phyloP scores from a whole-genome alignment of 2,113 vertebrate genomes.

The Zapornia atra region DNA sequence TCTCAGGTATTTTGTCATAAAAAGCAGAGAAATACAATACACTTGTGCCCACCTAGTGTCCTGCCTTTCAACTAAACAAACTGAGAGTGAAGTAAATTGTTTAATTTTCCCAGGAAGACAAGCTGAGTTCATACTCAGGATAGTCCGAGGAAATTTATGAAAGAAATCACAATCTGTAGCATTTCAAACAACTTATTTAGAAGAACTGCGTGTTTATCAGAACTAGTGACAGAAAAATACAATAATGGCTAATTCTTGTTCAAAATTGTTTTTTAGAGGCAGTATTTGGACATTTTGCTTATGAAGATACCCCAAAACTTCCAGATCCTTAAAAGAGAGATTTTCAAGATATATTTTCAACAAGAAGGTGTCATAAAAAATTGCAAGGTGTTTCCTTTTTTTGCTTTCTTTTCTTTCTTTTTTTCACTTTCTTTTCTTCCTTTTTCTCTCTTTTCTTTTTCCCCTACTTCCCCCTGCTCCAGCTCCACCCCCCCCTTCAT shows the following conservation, averaged over 20 bases:
- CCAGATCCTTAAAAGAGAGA: not conserved
- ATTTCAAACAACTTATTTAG: not conserved
- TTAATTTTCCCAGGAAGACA: not conserved
- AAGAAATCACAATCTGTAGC: not conserved
- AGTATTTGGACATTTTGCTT: not conserved
- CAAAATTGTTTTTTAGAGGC: not conserved
- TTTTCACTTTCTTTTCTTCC: too few species aligned
- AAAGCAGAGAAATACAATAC: not conserved
- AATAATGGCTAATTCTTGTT: not conserved
- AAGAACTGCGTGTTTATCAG: not conserved
- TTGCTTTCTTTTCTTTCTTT: not conserved
- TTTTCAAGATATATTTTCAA: not conserved
- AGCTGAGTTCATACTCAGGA: not conserved
- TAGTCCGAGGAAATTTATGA: not conserved
- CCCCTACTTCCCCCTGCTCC: too few species aligned
- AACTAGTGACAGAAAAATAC: not conserved
- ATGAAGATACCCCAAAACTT: not conserved
- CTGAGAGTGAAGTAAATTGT: not conserved
- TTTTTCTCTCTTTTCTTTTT: fast-evolving
- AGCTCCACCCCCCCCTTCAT: not conserved
- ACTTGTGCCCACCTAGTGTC: fast-evolving
- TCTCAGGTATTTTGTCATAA: not conserved
- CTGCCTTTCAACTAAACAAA: not conserved
- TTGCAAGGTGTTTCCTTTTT: not conserved
- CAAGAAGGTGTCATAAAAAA: not conserved